These are phyloP conservation scores for Catamblyrhynchus diadema DNA, from an alignment of 2,797 vertebrate species.

Conservation along the genomic window DNA sequence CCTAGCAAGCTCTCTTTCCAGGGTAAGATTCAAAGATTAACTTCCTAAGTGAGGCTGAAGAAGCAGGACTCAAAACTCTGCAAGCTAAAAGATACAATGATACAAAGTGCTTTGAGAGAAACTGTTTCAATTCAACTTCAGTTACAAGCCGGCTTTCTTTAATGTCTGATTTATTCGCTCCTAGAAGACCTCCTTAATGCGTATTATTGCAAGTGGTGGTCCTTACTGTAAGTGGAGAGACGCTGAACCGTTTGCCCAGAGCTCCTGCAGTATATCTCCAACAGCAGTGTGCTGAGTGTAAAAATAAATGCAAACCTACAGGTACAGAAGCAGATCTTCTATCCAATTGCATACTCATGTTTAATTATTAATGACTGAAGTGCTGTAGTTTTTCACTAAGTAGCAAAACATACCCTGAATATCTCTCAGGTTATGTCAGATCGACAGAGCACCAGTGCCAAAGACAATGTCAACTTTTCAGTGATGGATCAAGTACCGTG, in stretches of 20 bases:
- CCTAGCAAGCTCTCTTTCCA: background rate
- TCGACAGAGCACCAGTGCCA: background rate
- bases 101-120: background rate
- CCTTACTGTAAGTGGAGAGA: background rate
- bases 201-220: background rate
- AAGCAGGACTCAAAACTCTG: background rate
- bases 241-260: background rate
- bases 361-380: constrained; percentile 52
- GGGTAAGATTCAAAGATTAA: background rate
- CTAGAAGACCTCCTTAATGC: background rate
- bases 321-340: background rate
- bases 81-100: background rate
- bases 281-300: background rate
- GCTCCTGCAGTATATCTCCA: background rate
- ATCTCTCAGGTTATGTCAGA: background rate
- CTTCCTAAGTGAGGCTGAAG: background rate
- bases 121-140: background rate
- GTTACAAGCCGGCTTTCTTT: background rate
- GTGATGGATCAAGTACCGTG: background rate
- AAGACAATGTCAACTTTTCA: background rate
- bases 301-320: background rate
- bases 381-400: background rate
- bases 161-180: background rate
- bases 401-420: constrained; percentile 9
- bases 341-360: background rate